Conservation (phyloP, 1,140 invertebrate genomes). For the Nixonia krombeini region DNA sequence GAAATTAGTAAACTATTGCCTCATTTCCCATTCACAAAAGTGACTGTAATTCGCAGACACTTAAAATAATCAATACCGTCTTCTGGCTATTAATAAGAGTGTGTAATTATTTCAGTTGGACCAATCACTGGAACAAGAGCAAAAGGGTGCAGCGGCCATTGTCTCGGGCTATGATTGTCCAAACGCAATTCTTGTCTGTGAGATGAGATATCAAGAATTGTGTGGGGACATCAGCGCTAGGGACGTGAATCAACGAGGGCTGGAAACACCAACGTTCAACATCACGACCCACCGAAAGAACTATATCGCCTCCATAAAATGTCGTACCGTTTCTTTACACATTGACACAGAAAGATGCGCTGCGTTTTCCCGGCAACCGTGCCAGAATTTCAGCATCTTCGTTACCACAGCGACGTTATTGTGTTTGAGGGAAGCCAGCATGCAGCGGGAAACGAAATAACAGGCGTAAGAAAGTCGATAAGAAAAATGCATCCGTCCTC, state of each 20-base stretch:
- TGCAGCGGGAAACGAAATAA: conserved; percentile 27
- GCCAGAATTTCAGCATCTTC: conserved; percentile 25
- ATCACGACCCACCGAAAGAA: neutral
- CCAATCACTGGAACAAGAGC: too few relatives aligned
- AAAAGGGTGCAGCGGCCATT: conserved; percentile 42
- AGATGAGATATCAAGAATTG: conserved; percentile 70
- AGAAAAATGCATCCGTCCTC: conserved; percentile 39
- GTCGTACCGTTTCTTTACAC: too few relatives aligned
- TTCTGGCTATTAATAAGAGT: too few relatives aligned
- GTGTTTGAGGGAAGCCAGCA: conserved; percentile 38
- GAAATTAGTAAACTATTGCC: too few relatives aligned
- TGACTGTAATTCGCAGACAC: too few relatives aligned
- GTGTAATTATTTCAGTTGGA: too few relatives aligned
- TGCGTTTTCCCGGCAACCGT: too few relatives aligned
- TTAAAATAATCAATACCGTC: too few relatives aligned
- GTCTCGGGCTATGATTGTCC: conserved; percentile 73
- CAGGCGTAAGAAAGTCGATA: conserved; percentile 35
- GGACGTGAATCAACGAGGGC: conserved; percentile 57
- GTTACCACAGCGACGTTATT: conserved; percentile 40
- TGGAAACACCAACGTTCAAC: neutral
- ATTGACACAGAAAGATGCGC: too few relatives aligned
- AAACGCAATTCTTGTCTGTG: conserved; percentile 72
- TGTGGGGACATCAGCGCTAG: conserved; percentile 73
- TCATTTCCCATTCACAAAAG: too few relatives aligned
- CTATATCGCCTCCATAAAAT: neutral